Base-by-base conservation (phyloP, 2,113 vertebrate species). In the Gambusia affinis region DNA sequence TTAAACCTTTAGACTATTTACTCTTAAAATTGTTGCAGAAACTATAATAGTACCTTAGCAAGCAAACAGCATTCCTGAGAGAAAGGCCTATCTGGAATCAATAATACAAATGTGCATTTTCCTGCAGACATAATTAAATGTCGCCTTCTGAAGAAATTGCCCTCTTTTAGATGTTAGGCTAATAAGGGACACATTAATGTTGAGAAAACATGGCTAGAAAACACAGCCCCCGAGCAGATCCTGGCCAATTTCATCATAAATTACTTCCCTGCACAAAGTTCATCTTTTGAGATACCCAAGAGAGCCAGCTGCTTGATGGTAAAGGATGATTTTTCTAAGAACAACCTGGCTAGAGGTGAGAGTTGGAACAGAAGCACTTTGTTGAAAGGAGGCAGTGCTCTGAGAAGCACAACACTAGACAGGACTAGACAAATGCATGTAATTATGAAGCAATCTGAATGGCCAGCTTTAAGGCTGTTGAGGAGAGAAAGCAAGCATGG, bases 361-460 rank as follows among this genome's bases (percentile, higher is more conserved):
- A 78, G 75, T 71, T 85, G 78, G 89, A 92, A 93, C 89, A 94
- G 85, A 86, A 87, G 74, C 87, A 75, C 90, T 93, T 91, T 94
- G 92, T 94, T 89, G 82, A 30, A 83, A 78, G 83, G 60, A 64
- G 82, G 78, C 86, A 70, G 76, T 72, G 54, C 84, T 79, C 72
- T 54, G 61, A 80, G 85, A 83, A 84, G 80, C 83, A 85, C 82
- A 81, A 70, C 80, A 67, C 81, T 14, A 76, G 85, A 81, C 78
- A 79, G 85, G 77, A 68, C 72, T 3, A 92, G 90, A 92, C 92
- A 90, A 93, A 93, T 92, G 91, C 83, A 80, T 85, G 90, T 87
- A 92, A 94, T 93, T 93, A 92, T 75, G 83, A 81, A 78, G 79
- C 85, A 85, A 90, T 91, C 81, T 81, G 75, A 87, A 84, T 68